Percentiles rank a stretch among this genome's conserved stretches.
Conservation (phyloP, 1,140 invertebrate species). For the Dendroctonus ponderosae region DNA sequence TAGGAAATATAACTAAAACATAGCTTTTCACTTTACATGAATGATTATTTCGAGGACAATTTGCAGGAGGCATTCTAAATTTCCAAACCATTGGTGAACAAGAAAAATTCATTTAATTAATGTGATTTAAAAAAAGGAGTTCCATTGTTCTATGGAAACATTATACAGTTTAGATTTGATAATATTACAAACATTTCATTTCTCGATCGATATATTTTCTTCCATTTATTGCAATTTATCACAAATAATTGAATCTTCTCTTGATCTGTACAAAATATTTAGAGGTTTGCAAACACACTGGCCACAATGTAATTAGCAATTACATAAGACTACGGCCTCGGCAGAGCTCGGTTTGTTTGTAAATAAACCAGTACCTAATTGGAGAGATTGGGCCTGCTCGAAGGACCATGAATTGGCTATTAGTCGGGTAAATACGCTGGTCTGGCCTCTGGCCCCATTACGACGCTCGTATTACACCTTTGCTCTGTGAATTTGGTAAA, state of each 20-base stretch:
- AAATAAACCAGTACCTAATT: conserved; percentile 49
- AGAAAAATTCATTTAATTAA: too few relatives aligned
- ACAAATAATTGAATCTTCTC: neutral
- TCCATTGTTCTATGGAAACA: too few relatives aligned
- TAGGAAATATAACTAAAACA: too few relatives aligned
- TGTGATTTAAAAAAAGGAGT: too few relatives aligned
- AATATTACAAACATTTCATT: too few relatives aligned
- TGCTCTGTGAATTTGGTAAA: conserved; percentile 17
- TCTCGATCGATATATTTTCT: too few relatives aligned
- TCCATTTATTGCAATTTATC: too few relatives aligned
- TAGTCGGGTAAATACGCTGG: conserved; percentile 45
- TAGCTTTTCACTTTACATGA: too few relatives aligned
- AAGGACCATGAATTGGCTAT: conserved; percentile 47
- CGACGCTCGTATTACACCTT: conserved; percentile 33
- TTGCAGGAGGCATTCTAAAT: too few relatives aligned
- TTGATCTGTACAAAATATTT: neutral
- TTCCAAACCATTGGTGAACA: too few relatives aligned
- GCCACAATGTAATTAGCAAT: conserved; percentile 22
- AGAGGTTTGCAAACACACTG: neutral
- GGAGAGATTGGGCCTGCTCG: conserved; percentile 43
- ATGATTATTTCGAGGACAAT: too few relatives aligned
- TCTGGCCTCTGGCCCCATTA: conserved; percentile 45
- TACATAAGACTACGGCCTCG: conserved; percentile 25
- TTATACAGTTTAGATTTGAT: too few relatives aligned
- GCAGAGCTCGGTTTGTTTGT: conserved; percentile 39